Percentiles rank a stretch among this genome's conserved stretches.
These are phyloP conservation scores for Drosophila kikkawai DNA, from an alignment of 1,140 invertebrate species.

Conservation along the genomic window DNA sequence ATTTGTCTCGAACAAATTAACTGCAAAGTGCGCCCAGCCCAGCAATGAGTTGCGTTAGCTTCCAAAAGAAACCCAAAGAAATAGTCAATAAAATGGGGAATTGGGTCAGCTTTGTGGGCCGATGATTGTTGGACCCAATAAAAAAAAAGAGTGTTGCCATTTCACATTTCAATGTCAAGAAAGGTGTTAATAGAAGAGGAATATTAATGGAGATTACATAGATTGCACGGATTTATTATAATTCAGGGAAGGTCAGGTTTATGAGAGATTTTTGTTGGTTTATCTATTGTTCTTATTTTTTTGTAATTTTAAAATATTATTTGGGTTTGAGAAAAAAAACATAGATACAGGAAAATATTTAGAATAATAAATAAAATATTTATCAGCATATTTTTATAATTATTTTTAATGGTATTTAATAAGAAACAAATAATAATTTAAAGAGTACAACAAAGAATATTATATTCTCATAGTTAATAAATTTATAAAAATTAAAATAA, in stretches of 20 bases:
- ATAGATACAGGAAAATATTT: background rate
- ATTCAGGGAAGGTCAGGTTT: background rate
- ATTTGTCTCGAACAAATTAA: constrained; percentile 58
- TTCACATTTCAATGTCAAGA: constrained; percentile 30
- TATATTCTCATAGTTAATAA: too few relatives aligned
- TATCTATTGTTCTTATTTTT: background rate
- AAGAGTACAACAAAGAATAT: too few relatives aligned
- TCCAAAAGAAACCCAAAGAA: constrained; percentile 6
- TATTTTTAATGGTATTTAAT: too few relatives aligned
- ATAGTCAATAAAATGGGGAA: constrained; percentile 52
- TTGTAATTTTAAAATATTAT: too few relatives aligned
- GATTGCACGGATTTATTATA: background rate
- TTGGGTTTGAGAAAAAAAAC: too few relatives aligned
- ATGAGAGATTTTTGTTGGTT: too few relatives aligned
- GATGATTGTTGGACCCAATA: background rate
- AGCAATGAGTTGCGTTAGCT: constrained; percentile 55
- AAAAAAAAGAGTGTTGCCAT: constrained; percentile 26
- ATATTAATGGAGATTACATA: background rate
- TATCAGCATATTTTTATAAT: too few relatives aligned
- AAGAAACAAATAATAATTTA: too few relatives aligned
- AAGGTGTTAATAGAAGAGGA: constrained; percentile 1
- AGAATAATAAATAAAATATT: background rate
- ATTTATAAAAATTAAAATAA: too few relatives aligned
- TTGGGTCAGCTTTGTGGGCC: constrained; percentile 52
- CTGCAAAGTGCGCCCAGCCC: constrained; percentile 41